Percentiles rank a stretch among this genome's conserved stretches.
Evolutionary conservation across 1,140 invertebrate species (phyloP).

Genomic region (Marisa cornuarietis): DNA sequence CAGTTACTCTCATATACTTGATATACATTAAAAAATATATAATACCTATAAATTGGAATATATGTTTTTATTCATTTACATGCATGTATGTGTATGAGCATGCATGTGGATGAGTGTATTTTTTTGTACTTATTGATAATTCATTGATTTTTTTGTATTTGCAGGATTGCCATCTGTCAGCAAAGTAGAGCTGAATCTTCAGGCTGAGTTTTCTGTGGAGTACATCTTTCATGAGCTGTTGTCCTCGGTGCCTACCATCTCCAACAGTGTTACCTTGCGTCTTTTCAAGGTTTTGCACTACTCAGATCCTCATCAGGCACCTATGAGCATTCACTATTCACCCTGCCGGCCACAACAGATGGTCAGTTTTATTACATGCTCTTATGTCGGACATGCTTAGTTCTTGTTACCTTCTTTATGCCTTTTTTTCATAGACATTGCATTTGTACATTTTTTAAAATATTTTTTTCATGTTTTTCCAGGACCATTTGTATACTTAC

Average conservation of each 20-base stretch:
- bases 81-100: no score
- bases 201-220: slow-evolving; percentile 55
- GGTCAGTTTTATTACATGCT: slow-evolving; percentile 37
- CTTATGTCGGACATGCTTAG: not conserved
- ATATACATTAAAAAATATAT: no score
- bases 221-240: slow-evolving; percentile 71
- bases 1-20: no score
- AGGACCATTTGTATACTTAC: no score
- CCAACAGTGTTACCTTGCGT: slow-evolving; percentile 50
- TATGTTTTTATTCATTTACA: no score
- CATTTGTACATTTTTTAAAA: no score
- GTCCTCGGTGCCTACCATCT: slow-evolving; percentile 59
- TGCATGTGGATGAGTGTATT: no score
- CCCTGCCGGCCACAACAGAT: slow-evolving; percentile 55
- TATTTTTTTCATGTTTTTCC: no score
- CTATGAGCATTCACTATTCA: slow-evolving; percentile 68
- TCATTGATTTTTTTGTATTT: not conserved
- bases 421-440: no score
- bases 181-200: slow-evolving; percentile 40
- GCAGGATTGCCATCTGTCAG: slow-evolving; percentile 56
- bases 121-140: not conserved
- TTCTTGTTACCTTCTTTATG: not conserved
- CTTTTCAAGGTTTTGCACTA: slow-evolving; percentile 55
- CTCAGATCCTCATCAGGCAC: slow-evolving; percentile 38
- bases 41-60: no score